A percentile compares a stretch with the other conserved stretches of the same genome.
Conservation (phyloP, 2,888 invertebrate genomes). For the Mechanitis messenoides region DNA sequence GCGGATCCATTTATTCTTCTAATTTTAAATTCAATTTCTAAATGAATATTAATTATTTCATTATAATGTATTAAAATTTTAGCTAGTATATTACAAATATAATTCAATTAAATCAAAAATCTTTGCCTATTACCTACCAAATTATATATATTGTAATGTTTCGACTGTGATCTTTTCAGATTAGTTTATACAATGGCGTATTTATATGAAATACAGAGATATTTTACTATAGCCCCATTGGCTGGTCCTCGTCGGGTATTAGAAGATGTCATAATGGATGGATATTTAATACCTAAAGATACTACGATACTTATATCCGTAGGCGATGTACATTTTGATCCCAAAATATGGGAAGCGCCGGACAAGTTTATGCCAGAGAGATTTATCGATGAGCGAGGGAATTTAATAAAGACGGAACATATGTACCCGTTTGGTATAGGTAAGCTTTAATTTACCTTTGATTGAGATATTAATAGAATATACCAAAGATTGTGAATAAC, state of each 20-base stretch:
- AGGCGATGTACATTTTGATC: constrained; percentile 72
- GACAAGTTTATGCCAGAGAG: constrained; percentile 78
- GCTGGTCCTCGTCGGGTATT: constrained; percentile 71
- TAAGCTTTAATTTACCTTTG: constrained; percentile 40
- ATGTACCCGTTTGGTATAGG: constrained; percentile 82
- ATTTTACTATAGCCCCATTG: constrained; percentile 72
- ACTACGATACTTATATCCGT: constrained; percentile 74
- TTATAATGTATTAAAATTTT: too few relatives aligned
- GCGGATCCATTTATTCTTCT: too few relatives aligned
- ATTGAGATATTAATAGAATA: background rate
- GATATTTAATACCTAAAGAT: constrained; percentile 65
- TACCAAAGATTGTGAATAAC: background rate
- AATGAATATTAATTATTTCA: too few relatives aligned
- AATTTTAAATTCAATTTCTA: too few relatives aligned
- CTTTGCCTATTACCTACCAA: too few relatives aligned
- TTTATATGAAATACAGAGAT: constrained; percentile 75
- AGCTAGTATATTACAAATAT: too few relatives aligned
- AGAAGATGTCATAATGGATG: constrained; percentile 52
- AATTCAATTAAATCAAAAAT: too few relatives aligned
- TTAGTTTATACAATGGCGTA: constrained; percentile 74
- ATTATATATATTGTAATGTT: background rate
- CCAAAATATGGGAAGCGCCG: constrained; percentile 75
- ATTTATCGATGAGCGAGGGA: constrained; percentile 75
- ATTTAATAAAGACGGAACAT: constrained; percentile 70
- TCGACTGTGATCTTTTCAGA: constrained; percentile 41